phyloP scores from a whole-genome alignment of 2,888 invertebrate species.

The Stenchaetothrips biformis region DNA sequence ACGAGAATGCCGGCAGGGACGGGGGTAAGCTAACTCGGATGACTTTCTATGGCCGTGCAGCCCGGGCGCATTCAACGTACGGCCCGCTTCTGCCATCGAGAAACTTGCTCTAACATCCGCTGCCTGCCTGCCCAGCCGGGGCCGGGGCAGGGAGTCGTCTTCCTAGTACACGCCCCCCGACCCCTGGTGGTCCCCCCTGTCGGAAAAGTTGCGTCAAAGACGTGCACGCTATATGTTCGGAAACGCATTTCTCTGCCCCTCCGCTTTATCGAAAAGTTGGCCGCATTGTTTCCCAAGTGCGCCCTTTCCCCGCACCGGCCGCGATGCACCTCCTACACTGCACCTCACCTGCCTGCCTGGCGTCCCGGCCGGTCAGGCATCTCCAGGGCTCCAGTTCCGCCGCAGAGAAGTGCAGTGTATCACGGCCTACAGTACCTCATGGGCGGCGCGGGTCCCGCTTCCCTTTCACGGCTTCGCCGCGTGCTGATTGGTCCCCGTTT shows the following conservation, averaged over 20 bases:
- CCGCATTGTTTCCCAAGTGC: background rate
- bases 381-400: background rate
- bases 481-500: too few species aligned
- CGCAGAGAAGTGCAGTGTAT: too few species aligned
- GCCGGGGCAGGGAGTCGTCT: background rate
- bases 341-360: background rate
- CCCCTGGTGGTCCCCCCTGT: background rate
- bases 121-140: background rate
- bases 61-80: background rate
- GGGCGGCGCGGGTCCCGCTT: too few species aligned
- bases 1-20: background rate
- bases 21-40: background rate
- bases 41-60: background rate
- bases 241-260: background rate
- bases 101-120: slow-evolving; percentile 10
- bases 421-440: too few species aligned
- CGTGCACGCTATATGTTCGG: background rate
- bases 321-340: background rate
- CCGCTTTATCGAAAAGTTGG: slow-evolving; percentile 15
- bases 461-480: too few species aligned
- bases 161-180: background rate
- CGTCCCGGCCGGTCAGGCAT: background rate
- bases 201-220: slow-evolving; percentile 20
- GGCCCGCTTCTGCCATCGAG: background rate
- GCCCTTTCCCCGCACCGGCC: background rate